Base-by-base conservation (phyloP, 2,888 invertebrate species). In the Drosophila sordidapex region DNA sequence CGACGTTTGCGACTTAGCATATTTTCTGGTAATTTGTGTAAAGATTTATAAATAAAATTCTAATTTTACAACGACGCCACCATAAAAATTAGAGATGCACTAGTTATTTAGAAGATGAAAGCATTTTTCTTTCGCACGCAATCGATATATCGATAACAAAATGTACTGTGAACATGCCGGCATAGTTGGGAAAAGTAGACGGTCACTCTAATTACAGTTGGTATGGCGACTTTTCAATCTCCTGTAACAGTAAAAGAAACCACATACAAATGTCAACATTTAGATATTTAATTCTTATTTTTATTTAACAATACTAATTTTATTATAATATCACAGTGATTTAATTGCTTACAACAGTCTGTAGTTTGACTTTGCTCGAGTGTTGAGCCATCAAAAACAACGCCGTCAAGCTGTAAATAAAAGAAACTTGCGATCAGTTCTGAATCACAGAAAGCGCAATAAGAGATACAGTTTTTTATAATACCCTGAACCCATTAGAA, bases 1-100 rank as follows among this genome's bases (percentile, higher is more conserved):
- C 97, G 95, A 82, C 97, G 95, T 90, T 97, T 94, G 92, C 97
- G 97, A 93, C 96, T 97, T 95, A 97, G 96, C 93, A 93, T 93
- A 11, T 43, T 89, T 58, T 59, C 53, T 49, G 25, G 33, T 21
- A 35, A 46, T 63, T n/a, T 43, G 21, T 58, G 38, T 15, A 43
- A 58, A 54, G 27, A 54, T 53, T 31, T 57, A n/a, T 53, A 58
- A 71, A 57, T 59, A 61, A 54, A 49, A 58, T 21, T 56, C 51
- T 35, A 56, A 63, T 51, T 53, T 66, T 72, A 70, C 63, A 79
- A 54, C 54, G 83, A 84, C 84, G 84, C 90, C 66, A 87, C 69
- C 33, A 56, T 60, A 73, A 70, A 66, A 82, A 74, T 54, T 62
- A 51, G 83, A 11, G 76, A 62, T 82, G 79, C 33, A 6, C 25